Base-by-base conservation (phyloP, 92 coral and sea anemone species). In the Virgularia gustaviana region DNA sequence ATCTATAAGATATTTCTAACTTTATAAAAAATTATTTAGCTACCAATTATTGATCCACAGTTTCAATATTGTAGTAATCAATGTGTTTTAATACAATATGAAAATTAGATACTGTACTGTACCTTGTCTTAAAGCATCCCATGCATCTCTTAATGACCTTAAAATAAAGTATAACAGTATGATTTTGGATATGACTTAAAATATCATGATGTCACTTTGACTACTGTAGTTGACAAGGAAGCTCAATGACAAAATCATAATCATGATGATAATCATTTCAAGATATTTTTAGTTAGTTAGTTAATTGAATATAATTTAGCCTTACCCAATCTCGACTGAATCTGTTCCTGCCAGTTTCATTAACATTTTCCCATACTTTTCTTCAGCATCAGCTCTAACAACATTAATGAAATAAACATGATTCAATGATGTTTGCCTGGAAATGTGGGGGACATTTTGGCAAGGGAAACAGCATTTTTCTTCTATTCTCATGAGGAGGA, bases 311-410 rank as follows among this genome's bases (percentile, higher is more conserved):
- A n/a, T n/a, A n/a, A n/a, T n/a, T n/a, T n/a, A n/a, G n/a, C 35
- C 78, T 56, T 73, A 94, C 99, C 99, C 99, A 47, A 89, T 89
- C 56, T 94, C 99, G 24, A 84, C 96, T 31, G 45, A 39, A 4
- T 81, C 87, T 49, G 65, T 60, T 60, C 65, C 84, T n/a, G 99
- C 99, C 56, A 94, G 85, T 75, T 65, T 82, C 28, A 89, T 64
- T 35, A 94, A 79, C 34, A 81, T 44, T 62, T 87, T 89, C 25
- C 99, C 99, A 87, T 94, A 94, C 57, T 78, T 89, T 59, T 94
- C 99, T 54, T 94, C 99, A n/a, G 90, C 84, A 73, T 94, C 99
- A 37, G 99, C 99, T 57, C 99, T 94, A 39, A 31, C 33, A 27
- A 15, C 7, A 49, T 25, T 4, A 18, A 25, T 28, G 27, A n/a